Evolutionary conservation across 2,113 vertebrate species (phyloP).

Genomic region (Syrrhaptes paradoxus): DNA sequence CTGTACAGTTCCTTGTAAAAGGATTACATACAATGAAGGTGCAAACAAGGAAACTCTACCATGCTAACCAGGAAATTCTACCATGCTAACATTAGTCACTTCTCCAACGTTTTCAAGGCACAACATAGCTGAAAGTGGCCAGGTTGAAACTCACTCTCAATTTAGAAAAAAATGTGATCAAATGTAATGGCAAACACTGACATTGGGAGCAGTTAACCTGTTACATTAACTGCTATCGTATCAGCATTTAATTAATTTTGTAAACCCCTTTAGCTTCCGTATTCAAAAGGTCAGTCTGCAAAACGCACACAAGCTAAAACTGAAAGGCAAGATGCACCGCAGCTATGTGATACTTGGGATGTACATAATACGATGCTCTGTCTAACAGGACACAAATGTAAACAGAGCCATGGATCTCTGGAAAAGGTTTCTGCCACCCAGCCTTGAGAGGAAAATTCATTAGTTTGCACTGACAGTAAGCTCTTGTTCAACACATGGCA

Average conservation of each 20-base stretch:
- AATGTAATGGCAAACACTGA: background rate
- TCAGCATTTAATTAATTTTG: slow-evolving; percentile 4
- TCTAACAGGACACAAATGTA: background rate
- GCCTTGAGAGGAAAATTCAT: background rate
- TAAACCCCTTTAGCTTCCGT: background rate
- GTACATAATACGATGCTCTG: background rate
- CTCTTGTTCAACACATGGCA: slow-evolving; percentile 30
- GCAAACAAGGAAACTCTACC: background rate
- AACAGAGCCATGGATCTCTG: background rate
- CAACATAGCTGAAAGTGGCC: background rate
- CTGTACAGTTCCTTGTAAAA: background rate
- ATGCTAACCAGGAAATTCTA: background rate
- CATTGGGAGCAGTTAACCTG: background rate
- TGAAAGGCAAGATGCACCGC: background rate
- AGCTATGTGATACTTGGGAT: background rate
- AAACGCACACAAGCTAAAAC: background rate
- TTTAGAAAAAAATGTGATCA: background rate
- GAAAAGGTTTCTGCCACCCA: slow-evolving; percentile 13
- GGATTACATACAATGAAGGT: background rate
- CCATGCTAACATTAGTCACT: background rate
- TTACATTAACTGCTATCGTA: background rate
- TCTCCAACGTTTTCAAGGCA: background rate
- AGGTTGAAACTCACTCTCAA: background rate
- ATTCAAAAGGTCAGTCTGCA: slow-evolving; percentile 4
- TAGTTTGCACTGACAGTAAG: slow-evolving; percentile 31